Percentiles rank a stretch among this genome's conserved stretches.
phyloP scores from a whole-genome alignment of 2,888 invertebrate species.

The Coleophora deauratella region DNA sequence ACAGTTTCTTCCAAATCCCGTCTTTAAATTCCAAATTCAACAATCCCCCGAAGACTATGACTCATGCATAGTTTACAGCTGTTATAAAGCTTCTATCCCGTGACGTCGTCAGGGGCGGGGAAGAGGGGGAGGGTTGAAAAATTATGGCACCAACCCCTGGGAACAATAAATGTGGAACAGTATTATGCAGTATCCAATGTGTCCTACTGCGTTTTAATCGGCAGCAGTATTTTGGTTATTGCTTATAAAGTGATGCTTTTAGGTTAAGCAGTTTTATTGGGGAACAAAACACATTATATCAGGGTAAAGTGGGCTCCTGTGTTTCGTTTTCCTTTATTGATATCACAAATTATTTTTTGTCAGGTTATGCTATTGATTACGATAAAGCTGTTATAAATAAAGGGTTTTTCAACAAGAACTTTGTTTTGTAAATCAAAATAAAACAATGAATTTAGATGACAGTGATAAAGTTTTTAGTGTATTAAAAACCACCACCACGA shows the following conservation, averaged over 20 bases:
- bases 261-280: background rate
- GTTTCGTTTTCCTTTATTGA: too few relatives aligned
- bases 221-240: background rate
- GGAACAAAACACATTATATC: too few relatives aligned
- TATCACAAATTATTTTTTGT: too few relatives aligned
- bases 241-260: background rate
- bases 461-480: too few relatives aligned
- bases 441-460: too few relatives aligned
- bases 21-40: background rate
- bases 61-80: constrained; percentile 9
- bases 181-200: constrained; percentile 9
- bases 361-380: too few relatives aligned
- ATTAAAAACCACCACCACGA: too few relatives aligned
- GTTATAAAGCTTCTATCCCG: constrained; percentile 5
- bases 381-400: too few relatives aligned
- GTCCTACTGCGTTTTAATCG: constrained; percentile 3
- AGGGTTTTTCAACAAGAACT: too few relatives aligned
- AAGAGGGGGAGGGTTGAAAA: constrained; percentile 9
- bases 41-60: constrained; percentile 1
- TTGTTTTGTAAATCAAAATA: too few relatives aligned
- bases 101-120: constrained; percentile 5
- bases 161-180: constrained; percentile 39
- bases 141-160: constrained; percentile 25
- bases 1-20: too few relatives aligned
- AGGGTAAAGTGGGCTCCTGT: too few relatives aligned